Percentiles rank a stretch among this genome's conserved stretches.
Evolutionary conservation across 92 coral and sea anemone genomes (phyloP).

Genomic region (Isaurus tuberculatus): DNA sequence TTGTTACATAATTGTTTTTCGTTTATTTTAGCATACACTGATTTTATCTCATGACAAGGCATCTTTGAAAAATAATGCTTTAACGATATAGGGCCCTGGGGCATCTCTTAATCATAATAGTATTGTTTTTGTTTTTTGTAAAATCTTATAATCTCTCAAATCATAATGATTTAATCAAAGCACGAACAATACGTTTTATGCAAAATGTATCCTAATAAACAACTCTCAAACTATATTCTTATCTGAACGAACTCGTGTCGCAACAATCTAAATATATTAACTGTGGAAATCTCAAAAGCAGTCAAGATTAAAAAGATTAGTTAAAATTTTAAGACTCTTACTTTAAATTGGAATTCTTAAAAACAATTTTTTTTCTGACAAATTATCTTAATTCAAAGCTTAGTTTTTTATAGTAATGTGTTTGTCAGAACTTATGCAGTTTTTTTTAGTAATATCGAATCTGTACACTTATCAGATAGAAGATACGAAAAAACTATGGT

Average conservation of each 20-base stretch:
- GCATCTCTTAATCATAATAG: background rate
- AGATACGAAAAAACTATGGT: background rate
- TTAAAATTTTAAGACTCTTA: background rate
- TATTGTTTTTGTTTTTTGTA: constrained; percentile 13
- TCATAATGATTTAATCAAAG: constrained; percentile 21
- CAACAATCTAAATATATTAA: background rate
- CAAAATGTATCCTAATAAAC: background rate
- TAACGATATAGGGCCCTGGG: background rate
- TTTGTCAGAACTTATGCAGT: background rate
- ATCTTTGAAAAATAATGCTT: background rate
- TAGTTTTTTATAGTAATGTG: background rate
- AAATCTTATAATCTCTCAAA: constrained; percentile 10
- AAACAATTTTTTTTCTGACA: background rate
- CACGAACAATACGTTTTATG: background rate
- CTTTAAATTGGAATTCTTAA: background rate
- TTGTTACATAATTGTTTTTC: constrained; percentile 10
- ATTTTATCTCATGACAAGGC: constrained; percentile 3
- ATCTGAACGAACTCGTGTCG: background rate
- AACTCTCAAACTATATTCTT: too few species aligned
- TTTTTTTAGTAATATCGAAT: background rate
- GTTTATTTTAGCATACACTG: constrained; percentile 17
- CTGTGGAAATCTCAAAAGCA: background rate
- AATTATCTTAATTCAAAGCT: background rate
- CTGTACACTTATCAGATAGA: background rate
- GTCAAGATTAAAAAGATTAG: too few species aligned